phyloP scores from a whole-genome alignment of 2,888 invertebrate species.

The Luperina nickerlii region DNA sequence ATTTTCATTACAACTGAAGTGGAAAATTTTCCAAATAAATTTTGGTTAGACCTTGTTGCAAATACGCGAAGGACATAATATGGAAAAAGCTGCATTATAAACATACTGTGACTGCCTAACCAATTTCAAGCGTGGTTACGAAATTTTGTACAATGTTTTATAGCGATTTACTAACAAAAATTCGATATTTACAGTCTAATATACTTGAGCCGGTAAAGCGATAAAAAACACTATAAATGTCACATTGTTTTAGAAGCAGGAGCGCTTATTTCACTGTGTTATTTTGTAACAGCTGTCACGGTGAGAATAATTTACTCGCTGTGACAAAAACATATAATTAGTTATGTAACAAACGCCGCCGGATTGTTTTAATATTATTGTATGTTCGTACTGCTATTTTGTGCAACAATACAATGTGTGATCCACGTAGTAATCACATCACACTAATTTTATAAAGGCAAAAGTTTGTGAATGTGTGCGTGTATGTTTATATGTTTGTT shows the following conservation, averaged over 20 bases:
- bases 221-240: conserved; percentile 43
- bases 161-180: conserved; percentile 33
- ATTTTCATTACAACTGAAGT: not conserved
- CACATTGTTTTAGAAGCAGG: conserved; percentile 42
- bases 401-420: conserved; percentile 12
- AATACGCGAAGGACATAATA: not conserved
- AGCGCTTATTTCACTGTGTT: conserved; percentile 6
- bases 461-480: too few relatives aligned
- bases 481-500: too few relatives aligned
- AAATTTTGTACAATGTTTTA: conserved; percentile 1
- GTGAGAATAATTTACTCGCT: conserved; percentile 25
- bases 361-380: conserved; percentile 6
- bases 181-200: conserved; percentile 29
- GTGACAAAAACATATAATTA: conserved; percentile 51
- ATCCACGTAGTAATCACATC: not conserved
- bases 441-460: too few relatives aligned
- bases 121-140: not conserved
- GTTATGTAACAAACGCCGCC: conserved; percentile 13
- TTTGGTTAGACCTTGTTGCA: not conserved
- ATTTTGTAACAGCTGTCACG: conserved; percentile 30
- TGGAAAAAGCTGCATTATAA: not conserved
- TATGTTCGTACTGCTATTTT: conserved; percentile 14
- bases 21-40: not conserved
- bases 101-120: not conserved
- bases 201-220: conserved; percentile 20